Base-by-base conservation (phyloP, 1,140 invertebrate species). In the Mycetomoellerius zeteki region DNA sequence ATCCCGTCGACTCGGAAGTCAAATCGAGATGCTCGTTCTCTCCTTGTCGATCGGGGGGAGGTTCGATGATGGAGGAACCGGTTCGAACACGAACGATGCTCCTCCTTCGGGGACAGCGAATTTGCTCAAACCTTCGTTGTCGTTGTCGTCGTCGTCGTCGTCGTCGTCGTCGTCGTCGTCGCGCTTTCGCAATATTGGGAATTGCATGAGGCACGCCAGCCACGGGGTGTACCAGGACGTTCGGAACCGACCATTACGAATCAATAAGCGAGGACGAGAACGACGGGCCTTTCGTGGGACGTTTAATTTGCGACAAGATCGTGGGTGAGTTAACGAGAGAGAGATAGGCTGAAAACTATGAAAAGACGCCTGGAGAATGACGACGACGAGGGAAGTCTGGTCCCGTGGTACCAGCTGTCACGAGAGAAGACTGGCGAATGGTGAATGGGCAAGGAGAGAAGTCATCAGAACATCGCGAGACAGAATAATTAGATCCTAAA, bases 401-500 rank as follows among this genome's bases (percentile, higher is more conserved):
- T 77, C 77, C 86, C 78, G 80, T 86, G 91, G 91, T 91, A 92
- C 91, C 85, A 89, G 67, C 91, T 91, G 91, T 92, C 89, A 92
- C 91, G 76, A 64, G 84, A 78, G 62, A 84, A 73, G 24, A 73
- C 37, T 69, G 50, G 54, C 37, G 54, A 73, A 19, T 27, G 64
- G 16, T 16, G 50, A 47, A 27, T 14, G n/a, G 30, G 14, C 27
- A 30, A 43, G 24, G 16, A 56, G 50, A 37, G 67, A 85, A 58
- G 43, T 67, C 64, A 78, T 84, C 84, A 60, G 84, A 86, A 86
- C 91, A 92, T 89, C 80, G 43, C 27, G 77, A 92, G 92, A 93
- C 88, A 82, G 87, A 72, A 86, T 88, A 93, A 93, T 93, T 93
- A 92, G 87, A 69, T 88, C 73, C 80, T 87, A 92, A 90, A 89